phyloP scores from a whole-genome alignment of 2,888 invertebrate species.

The Meiosimyza platycephala region DNA sequence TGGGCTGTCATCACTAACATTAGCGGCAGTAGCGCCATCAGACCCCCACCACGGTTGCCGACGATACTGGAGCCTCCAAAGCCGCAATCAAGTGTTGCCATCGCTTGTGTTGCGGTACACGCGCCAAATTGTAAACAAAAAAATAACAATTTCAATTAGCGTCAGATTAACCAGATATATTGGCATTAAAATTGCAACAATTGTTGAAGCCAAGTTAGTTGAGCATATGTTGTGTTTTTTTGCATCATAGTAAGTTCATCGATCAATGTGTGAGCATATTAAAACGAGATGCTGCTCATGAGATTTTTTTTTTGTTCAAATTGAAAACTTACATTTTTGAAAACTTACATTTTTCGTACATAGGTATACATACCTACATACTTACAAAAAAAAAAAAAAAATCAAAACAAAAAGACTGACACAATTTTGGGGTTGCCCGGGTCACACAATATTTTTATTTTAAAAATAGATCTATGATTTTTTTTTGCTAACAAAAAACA shows the following conservation, averaged over 20 bases:
- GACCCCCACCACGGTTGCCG: background rate
- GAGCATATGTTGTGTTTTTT: background rate
- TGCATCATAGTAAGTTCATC: background rate
- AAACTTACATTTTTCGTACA: too few relatives aligned
- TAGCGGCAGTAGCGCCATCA: constrained; percentile 3
- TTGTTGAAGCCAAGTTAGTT: constrained; percentile 11
- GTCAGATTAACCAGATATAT: constrained; percentile 17
- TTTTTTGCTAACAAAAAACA: too few relatives aligned
- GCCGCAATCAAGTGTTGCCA: too few relatives aligned
- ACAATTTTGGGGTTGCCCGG: too few relatives aligned
- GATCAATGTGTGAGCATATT: background rate
- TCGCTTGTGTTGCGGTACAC: constrained; percentile 8
- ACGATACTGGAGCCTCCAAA: background rate
- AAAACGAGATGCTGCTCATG: too few relatives aligned
- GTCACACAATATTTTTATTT: too few relatives aligned
- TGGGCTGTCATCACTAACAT: constrained; percentile 6
- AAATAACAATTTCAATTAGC: constrained; percentile 10
- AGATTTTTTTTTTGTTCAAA: too few relatives aligned
- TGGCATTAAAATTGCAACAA: constrained; percentile 14
- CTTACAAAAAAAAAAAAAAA: too few relatives aligned
- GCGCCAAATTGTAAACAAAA: background rate
- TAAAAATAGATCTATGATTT: too few relatives aligned
- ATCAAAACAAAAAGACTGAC: too few relatives aligned
- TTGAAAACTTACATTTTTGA: too few relatives aligned
- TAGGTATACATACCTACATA: too few relatives aligned